Evolutionary conservation across 2,113 vertebrate species (phyloP), one percentile per base, ranked within the genome.

Genomic region (Scopus umbretta): DNA sequence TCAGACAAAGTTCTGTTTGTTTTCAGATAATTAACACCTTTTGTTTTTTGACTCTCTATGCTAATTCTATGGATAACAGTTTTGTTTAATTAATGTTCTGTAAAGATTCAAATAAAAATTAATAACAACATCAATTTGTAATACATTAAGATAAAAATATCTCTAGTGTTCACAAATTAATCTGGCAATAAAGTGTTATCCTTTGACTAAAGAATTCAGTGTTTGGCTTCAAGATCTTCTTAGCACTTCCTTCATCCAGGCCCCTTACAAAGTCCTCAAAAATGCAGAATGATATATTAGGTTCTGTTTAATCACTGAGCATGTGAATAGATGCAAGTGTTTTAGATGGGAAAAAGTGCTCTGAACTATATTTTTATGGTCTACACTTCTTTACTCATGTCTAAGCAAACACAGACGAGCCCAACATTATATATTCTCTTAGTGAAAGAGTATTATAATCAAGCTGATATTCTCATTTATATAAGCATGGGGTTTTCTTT

Each of bases 391-490:
- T 92, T 49, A 87, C 21, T 72, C 13, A 52, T n/a, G 49, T 81
- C 47, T 94, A 75, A 87, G 43, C n/a, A 92, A 94, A 87, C 23
- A 75, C 52, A 94, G 65, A 87, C 0, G 0, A 89, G 36, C 9
- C 56, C 23, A 78, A 58, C 13, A 36, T 40, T 82, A 36, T 68
- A 61, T 85, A 61, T 72, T 85, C 36, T 91, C 34, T 49, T 61
- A 75, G 49, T 38, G 30, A 87, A 91, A 81, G 32, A 71, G 9
- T 56, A 58, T 73, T 94, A 59, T 43, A 78, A 73, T 88, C 59
- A 89, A 91, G 61, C 38, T 94, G 91, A 94, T 97, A 87, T 74
- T 92, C 84, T 84, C 50, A 71, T 88, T 94, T 96, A 47, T 90
- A 27, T 56, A 82, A 93, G 78, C 52, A 38, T 42, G 22, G 4